phyloP scores from a whole-genome alignment of 2,797 vertebrate genomes.

The Protonibea diacanthus region DNA sequence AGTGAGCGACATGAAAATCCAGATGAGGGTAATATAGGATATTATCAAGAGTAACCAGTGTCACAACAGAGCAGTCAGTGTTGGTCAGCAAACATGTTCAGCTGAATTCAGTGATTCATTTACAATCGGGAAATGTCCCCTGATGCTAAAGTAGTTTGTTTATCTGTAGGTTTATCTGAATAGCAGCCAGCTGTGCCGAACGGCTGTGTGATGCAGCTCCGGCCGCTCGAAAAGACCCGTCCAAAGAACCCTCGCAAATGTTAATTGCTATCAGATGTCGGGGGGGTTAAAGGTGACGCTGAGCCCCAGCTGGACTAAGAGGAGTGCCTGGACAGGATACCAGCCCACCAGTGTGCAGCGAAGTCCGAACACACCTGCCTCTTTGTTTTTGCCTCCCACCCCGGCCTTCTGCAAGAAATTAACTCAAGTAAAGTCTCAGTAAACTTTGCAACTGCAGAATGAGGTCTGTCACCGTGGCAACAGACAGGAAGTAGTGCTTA shows the following conservation, averaged over 20 bases:
- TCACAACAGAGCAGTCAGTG: not conserved
- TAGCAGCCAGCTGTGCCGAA: slow-evolving; percentile 75
- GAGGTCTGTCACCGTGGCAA: slow-evolving; percentile 82
- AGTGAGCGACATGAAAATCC: slow-evolving; percentile 30
- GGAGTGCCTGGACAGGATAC: slow-evolving; percentile 50
- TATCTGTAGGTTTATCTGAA: slow-evolving; percentile 75
- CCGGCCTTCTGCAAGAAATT: slow-evolving; percentile 60
- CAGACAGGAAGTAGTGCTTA: slow-evolving; percentile 89
- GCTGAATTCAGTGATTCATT: slow-evolving; percentile 53
- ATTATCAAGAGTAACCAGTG: not conserved
- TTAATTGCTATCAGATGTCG: slow-evolving; percentile 78
- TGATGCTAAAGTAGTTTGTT: slow-evolving; percentile 48
- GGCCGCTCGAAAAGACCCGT: slow-evolving; percentile 50
- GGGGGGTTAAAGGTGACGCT: slow-evolving; percentile 58
- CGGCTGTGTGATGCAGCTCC: slow-evolving; percentile 28
- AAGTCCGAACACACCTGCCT: slow-evolving; percentile 64
- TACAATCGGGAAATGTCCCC: slow-evolving; percentile 52
- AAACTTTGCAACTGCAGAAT: slow-evolving; percentile 74
- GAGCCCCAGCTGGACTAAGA: slow-evolving; percentile 59
- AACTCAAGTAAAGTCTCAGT: slow-evolving; percentile 51
- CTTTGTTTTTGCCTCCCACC: slow-evolving; percentile 60
- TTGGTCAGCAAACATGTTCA: slow-evolving; percentile 16
- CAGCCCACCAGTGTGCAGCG: slow-evolving; percentile 41
- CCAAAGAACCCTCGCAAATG: slow-evolving; percentile 38
- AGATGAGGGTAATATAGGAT: not conserved